Percentiles rank a stretch among this genome's conserved stretches.
phyloP scores from a whole-genome alignment of 2,888 invertebrate species.

The Ptychoptera contaminata region DNA sequence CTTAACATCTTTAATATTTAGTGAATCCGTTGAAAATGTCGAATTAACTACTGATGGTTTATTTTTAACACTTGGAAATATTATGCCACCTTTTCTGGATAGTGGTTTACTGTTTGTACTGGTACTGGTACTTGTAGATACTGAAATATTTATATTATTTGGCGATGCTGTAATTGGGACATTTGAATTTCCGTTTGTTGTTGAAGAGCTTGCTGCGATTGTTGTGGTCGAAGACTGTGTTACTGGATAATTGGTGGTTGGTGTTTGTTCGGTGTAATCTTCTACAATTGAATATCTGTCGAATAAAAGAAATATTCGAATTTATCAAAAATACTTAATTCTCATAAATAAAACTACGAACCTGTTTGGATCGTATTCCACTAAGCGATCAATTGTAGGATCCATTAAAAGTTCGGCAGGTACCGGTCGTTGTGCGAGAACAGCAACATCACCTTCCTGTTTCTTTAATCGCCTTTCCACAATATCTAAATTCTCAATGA shows the following conservation, averaged over 20 bases:
- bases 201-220: constrained; percentile 15
- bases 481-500: constrained; percentile 74
- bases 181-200: constrained; percentile 12
- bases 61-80: constrained; percentile 83
- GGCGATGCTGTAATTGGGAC: constrained; percentile 13
- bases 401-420: constrained; percentile 57
- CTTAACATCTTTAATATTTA: constrained; percentile 68
- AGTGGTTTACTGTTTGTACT: constrained; percentile 20
- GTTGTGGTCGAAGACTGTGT: constrained; percentile 14
- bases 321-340: neutral
- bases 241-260: constrained; percentile 28
- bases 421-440: constrained; percentile 57
- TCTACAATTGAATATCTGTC: constrained; percentile 29
- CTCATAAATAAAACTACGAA: constrained; percentile 25
- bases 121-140: constrained; percentile 15
- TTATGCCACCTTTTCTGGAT: constrained; percentile 62
- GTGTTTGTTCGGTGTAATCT: constrained; percentile 22
- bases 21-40: constrained; percentile 62
- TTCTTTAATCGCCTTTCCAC: constrained; percentile 71
- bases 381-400: constrained; percentile 63
- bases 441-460: constrained; percentile 70
- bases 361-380: constrained; percentile 61
- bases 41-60: constrained; percentile 74
- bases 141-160: constrained; percentile 11
- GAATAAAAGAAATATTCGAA: neutral